phyloP scores from a whole-genome alignment of 2,797 vertebrate genomes.

The Brotula barbata region DNA sequence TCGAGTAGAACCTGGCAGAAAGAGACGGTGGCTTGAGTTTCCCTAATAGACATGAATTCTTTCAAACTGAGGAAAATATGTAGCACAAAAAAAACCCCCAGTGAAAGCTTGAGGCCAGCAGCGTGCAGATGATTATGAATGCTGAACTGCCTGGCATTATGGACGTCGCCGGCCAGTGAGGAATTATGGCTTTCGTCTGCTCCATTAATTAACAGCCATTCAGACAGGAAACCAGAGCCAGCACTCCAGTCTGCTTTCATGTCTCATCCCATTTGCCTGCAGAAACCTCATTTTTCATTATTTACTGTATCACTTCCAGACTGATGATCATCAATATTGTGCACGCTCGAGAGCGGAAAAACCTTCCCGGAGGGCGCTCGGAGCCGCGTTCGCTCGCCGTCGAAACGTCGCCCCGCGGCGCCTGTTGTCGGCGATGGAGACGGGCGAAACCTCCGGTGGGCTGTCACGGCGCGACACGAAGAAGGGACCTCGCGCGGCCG shows the following conservation, averaged over 20 bases:
- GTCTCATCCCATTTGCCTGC: slow-evolving; percentile 71
- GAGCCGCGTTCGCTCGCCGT: slow-evolving; percentile 52
- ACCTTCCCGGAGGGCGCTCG: slow-evolving; percentile 41
- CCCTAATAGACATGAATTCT: slow-evolving; percentile 34
- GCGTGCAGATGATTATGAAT: slow-evolving; percentile 54
- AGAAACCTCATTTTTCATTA: slow-evolving; percentile 76
- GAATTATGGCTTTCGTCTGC: slow-evolving; percentile 72
- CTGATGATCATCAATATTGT: slow-evolving; percentile 63
- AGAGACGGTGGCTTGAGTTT: slow-evolving; percentile 35
- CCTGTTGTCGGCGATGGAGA: slow-evolving; percentile 33
- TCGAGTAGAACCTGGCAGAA: too few species aligned
- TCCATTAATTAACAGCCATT: slow-evolving; percentile 78
- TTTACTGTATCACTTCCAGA: slow-evolving; percentile 73
- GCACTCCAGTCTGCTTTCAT: slow-evolving; percentile 71
- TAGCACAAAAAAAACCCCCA: slow-evolving; percentile 38
- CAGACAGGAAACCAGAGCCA: slow-evolving; percentile 79
- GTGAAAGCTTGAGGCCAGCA: slow-evolving; percentile 38
- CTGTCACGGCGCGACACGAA: slow-evolving; percentile 66
- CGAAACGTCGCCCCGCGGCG: slow-evolving; percentile 47
- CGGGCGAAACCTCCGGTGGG: slow-evolving; percentile 44
- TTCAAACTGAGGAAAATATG: slow-evolving; percentile 40
- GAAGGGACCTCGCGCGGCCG: slow-evolving; percentile 66
- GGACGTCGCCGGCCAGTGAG: slow-evolving; percentile 53
- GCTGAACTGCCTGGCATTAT: slow-evolving; percentile 55
- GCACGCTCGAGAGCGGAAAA: slow-evolving; percentile 18